phyloP scores from a whole-genome alignment of 2,113 vertebrate genomes.

The Eulemur macaco region DNA sequence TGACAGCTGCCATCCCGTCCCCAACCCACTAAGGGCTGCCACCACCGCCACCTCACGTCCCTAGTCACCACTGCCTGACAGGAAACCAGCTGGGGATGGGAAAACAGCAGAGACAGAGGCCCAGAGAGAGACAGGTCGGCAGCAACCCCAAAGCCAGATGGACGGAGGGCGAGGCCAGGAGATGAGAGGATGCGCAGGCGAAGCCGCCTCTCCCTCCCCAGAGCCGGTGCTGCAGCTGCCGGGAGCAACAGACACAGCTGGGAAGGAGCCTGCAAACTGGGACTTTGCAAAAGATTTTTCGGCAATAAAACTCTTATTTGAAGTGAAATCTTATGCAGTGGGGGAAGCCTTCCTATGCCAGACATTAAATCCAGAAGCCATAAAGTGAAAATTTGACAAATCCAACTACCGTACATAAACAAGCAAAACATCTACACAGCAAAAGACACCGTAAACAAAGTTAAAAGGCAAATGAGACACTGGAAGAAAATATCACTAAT shows the following conservation, averaged over 20 bases:
- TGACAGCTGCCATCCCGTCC: background rate
- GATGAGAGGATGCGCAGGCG: background rate
- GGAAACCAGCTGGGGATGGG: background rate
- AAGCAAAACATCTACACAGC: constrained; percentile 34
- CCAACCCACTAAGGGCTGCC: background rate
- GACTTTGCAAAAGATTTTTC: constrained; percentile 24
- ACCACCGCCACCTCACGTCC: background rate
- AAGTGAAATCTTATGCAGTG: constrained; percentile 50
- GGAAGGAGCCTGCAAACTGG: background rate
- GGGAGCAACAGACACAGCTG: background rate
- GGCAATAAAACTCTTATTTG: constrained; percentile 65
- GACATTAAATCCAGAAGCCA: constrained; percentile 59
- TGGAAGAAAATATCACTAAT: constrained; percentile 56
- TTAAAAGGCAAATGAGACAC: constrained; percentile 44
- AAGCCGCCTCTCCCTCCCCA: background rate
- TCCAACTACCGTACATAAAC: constrained; percentile 16
- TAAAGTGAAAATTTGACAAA: constrained; percentile 56
- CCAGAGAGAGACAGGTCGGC: background rate
- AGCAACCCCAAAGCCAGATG: background rate
- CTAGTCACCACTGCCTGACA: background rate
- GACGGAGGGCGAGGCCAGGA: background rate
- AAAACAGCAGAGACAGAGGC: background rate
- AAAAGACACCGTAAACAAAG: constrained; percentile 42
- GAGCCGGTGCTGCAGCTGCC: background rate
- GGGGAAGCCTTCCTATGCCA: constrained; percentile 44